Percentiles rank a stretch among this genome's conserved stretches.
Conservation (phyloP, 2,797 vertebrate genomes). For the Monodelphis domestica region DNA sequence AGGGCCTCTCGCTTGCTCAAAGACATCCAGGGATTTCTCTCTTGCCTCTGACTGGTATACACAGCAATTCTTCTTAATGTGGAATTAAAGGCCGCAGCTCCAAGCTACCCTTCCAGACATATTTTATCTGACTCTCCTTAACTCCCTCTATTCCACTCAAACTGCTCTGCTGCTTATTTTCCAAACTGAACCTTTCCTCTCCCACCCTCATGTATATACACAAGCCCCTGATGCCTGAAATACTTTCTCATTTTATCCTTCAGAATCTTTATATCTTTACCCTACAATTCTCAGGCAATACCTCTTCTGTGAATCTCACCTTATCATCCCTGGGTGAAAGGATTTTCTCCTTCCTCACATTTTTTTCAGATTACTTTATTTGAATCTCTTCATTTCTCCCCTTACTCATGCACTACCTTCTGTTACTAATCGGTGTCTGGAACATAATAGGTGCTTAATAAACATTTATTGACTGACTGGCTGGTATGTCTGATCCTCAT, state of each 20-base stretch:
- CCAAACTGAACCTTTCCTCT: background rate
- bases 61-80: background rate
- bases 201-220: background rate
- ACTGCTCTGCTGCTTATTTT: background rate
- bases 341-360: background rate
- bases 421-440: background rate
- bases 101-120: background rate
- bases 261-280: background rate
- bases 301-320: background rate
- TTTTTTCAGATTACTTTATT: background rate
- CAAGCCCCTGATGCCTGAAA: background rate
- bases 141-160: background rate
- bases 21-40: background rate
- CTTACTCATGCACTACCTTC: background rate
- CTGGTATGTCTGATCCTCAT: background rate
- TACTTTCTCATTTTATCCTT: background rate
- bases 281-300: background rate
- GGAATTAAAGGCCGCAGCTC: background rate
- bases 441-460: background rate
- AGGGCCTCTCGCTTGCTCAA: background rate
- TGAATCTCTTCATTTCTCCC: background rate
- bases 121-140: background rate
- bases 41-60: background rate
- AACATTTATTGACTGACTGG: background rate
- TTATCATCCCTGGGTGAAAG: background rate